Evolutionary conservation across 2,888 invertebrate genomes (phyloP).

Genomic region (Erynnis tages): DNA sequence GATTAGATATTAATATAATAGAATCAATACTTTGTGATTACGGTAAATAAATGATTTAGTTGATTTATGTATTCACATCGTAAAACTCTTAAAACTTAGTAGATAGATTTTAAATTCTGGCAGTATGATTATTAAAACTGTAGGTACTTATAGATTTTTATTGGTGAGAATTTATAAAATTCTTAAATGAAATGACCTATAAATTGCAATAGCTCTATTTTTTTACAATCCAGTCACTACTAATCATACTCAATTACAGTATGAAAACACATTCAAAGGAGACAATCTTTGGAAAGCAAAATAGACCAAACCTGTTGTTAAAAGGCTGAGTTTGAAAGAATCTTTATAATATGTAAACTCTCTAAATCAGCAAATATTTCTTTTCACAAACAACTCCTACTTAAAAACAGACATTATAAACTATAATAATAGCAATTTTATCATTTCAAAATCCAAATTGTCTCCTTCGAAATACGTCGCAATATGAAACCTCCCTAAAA

Average conservation of each 20-base stretch:
- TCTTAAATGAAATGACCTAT: neutral
- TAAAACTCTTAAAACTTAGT: neutral
- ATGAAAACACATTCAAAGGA: neutral
- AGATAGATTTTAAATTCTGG: neutral
- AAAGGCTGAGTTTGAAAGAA: no score
- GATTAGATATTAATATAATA: neutral
- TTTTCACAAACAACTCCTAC: no score
- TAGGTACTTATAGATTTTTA: neutral
- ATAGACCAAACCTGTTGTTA: slow-evolving; percentile 28
- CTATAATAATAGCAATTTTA: no score
- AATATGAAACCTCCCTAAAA: no score
- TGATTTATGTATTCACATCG: neutral
- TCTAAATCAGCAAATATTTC: no score
- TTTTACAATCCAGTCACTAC: slow-evolving; percentile 1
- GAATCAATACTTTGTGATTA: neutral
- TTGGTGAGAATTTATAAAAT: no score
- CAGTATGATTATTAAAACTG: no score
- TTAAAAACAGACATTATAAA: no score
- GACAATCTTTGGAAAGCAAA: neutral
- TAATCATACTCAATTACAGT: neutral
- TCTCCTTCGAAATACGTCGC: no score
- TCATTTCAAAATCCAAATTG: no score
- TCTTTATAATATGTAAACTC: no score
- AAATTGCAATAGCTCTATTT: neutral
- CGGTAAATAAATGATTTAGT: no score